Conservation (phyloP, 2,888 invertebrate genomes). For the Quadroppia sp. region DNA sequence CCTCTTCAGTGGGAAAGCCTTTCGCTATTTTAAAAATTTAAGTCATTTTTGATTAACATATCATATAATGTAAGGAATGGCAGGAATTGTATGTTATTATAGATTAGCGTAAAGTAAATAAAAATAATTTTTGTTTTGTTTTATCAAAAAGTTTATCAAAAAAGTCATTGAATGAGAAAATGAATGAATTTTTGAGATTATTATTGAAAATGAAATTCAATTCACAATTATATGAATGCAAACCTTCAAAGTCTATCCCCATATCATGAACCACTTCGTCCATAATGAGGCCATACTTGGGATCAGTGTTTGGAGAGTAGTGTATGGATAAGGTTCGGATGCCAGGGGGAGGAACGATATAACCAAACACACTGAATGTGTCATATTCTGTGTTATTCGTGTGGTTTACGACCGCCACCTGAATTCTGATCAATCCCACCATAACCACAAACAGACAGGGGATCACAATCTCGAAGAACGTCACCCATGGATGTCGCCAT, state of each 20-base stretch:
- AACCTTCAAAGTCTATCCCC: conserved; percentile 19
- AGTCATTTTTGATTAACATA: no score
- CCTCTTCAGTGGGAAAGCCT: not conserved
- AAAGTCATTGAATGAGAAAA: no score
- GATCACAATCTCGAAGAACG: conserved; percentile 63
- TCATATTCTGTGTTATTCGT: conserved; percentile 49
- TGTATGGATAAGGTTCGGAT: conserved; percentile 45
- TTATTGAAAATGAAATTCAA: no score
- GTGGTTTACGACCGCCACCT: conserved; percentile 60
- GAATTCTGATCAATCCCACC: conserved; percentile 65
- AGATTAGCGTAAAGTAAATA: no score
- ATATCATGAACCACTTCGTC: conserved; percentile 44
- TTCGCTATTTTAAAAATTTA: no score
- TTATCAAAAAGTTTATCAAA: no score
- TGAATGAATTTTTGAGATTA: no score
- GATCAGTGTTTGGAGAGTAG: conserved; percentile 48
- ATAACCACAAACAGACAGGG: conserved; percentile 65
- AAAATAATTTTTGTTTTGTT: no score
- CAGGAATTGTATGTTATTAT: no score
- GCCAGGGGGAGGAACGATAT: not conserved
- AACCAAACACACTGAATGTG: conserved; percentile 47
- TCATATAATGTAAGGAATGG: no score
- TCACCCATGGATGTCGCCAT: conserved; percentile 66
- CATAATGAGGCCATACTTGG: conserved; percentile 46
- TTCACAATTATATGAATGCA: no score